These are phyloP conservation scores for Trachymyrmex cornetzi DNA, from an alignment of 1,140 invertebrate genomes.

Conservation along the genomic window DNA sequence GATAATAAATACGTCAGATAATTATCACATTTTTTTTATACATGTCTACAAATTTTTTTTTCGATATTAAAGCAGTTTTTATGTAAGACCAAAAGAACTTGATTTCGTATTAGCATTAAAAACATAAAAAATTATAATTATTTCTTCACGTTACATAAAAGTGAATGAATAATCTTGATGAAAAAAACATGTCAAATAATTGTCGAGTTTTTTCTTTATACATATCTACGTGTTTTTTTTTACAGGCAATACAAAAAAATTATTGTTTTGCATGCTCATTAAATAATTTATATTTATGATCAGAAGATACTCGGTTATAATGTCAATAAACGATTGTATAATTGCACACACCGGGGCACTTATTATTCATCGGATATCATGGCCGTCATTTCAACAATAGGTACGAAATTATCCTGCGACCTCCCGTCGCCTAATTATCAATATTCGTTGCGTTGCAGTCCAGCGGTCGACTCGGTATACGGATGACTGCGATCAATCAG, in stretches of 20 bases:
- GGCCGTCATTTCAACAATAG: slow-evolving; percentile 64
- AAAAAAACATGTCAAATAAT: not conserved
- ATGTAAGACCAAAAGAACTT: too few species aligned
- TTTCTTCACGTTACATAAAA: not conserved
- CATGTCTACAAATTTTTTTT: too few species aligned
- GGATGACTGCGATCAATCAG: slow-evolving; percentile 68
- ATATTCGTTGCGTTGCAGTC: slow-evolving; percentile 52
- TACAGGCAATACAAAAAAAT: not conserved
- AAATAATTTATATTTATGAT: slow-evolving; percentile 6
- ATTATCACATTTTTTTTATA: too few species aligned
- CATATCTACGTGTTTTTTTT: not conserved
- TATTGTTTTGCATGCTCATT: not conserved
- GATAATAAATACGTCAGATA: too few species aligned
- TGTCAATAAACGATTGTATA: slow-evolving; percentile 45
- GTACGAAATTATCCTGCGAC: slow-evolving; percentile 65
- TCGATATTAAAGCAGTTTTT: too few species aligned
- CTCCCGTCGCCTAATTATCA: slow-evolving; percentile 71
- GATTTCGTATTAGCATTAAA: not conserved
- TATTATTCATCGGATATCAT: slow-evolving; percentile 44
- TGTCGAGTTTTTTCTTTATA: not conserved
- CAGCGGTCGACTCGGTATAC: slow-evolving; percentile 7
- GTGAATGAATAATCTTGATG: not conserved
- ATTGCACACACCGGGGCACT: slow-evolving; percentile 19
- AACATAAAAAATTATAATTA: not conserved
- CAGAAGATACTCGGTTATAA: not conserved